Evolutionary conservation across 92 coral and sea anemone species (phyloP).

Genomic region (Pocillopora meandrina): DNA sequence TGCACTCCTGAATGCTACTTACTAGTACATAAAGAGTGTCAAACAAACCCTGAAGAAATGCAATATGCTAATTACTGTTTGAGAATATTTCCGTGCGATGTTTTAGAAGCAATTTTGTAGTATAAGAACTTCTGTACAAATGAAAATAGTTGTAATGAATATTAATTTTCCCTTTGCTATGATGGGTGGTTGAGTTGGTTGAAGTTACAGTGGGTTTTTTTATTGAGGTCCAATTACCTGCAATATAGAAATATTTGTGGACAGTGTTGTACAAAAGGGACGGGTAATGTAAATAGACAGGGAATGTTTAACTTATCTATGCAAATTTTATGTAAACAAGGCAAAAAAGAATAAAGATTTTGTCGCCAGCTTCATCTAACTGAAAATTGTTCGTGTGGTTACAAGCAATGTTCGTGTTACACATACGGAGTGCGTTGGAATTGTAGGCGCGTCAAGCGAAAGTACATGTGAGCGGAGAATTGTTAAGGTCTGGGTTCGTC

Average conservation of each 20-base stretch:
- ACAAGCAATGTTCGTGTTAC: too few relatives aligned
- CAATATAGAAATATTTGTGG: not conserved
- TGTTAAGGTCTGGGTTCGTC: too few relatives aligned
- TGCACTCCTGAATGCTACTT: not conserved
- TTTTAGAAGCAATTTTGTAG: not conserved
- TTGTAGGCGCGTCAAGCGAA: too few relatives aligned
- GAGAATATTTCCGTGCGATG: too few relatives aligned
- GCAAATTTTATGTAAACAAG: not conserved
- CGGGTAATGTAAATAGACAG: constrained; percentile 18
- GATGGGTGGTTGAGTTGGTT: not conserved
- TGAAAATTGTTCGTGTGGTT: too few relatives aligned
- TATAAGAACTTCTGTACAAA: too few relatives aligned
- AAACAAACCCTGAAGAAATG: too few relatives aligned
- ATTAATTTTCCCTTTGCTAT: not conserved
- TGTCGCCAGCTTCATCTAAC: not conserved
- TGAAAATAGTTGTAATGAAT: not conserved
- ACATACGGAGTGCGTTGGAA: too few relatives aligned
- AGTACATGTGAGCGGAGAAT: too few relatives aligned
- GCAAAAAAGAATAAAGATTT: constrained; percentile 14
- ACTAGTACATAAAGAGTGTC: not conserved
- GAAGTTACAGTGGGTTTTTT: not conserved
- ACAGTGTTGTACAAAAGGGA: constrained; percentile 30
- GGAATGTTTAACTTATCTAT: constrained; percentile 15
- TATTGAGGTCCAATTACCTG: not conserved
- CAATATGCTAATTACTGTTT: too few relatives aligned